Evolutionary conservation across 2,113 vertebrate species (phyloP).

Genomic region (Pterophyllum scalare): DNA sequence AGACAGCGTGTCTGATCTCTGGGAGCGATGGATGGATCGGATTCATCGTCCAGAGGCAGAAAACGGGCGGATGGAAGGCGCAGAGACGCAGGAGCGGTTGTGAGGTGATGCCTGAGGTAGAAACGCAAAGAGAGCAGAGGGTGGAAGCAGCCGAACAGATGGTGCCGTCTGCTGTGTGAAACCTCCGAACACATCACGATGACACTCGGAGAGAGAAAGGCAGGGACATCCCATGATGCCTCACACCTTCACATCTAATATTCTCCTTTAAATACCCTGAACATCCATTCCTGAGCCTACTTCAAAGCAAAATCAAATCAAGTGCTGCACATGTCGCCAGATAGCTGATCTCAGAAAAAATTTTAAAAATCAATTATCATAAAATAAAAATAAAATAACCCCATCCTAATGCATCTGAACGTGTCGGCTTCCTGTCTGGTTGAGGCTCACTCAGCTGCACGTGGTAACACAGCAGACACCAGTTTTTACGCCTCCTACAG

Average conservation of each 20-base stretch:
- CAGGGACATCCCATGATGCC: background rate
- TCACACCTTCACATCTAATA: background rate
- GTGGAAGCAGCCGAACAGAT: background rate
- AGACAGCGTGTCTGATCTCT: background rate
- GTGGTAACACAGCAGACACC: background rate
- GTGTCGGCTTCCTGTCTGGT: background rate
- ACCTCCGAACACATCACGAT: background rate
- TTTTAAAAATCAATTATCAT: too few species aligned
- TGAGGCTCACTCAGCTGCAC: background rate
- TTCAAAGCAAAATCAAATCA: background rate
- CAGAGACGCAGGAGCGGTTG: background rate
- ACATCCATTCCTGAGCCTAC: background rate
- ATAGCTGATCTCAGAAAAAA: background rate
- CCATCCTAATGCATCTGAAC: background rate
- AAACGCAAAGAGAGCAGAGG: background rate
- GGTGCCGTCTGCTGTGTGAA: background rate
- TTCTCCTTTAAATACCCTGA: background rate
- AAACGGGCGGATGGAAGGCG: background rate
- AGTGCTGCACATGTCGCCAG: background rate
- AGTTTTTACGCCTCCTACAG: background rate
- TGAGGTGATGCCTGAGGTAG: background rate
- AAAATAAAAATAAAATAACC: background rate
- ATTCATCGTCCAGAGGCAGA: accelerated
- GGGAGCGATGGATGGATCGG: background rate
- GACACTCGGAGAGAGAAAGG: background rate